Percentiles rank a stretch among this genome's conserved stretches.
phyloP scores from a whole-genome alignment of 2,888 invertebrate genomes.

The Leucophenga montana region DNA sequence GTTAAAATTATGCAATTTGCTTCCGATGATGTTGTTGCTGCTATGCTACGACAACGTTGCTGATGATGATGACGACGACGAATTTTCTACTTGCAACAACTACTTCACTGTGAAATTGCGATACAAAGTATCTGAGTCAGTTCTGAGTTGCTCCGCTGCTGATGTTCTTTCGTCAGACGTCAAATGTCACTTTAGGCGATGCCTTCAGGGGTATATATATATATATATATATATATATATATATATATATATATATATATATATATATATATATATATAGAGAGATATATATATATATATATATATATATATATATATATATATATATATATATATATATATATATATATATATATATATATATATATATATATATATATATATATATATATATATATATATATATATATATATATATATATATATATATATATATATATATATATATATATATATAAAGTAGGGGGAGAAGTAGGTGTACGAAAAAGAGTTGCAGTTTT shows the following conservation, averaged over 20 bases:
- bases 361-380: not conserved
- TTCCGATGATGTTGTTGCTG: constrained; percentile 53
- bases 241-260: not conserved
- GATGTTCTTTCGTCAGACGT: constrained; percentile 20
- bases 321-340: no score
- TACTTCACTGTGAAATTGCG: not conserved
- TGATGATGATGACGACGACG: not conserved
- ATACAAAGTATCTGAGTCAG: constrained; percentile 17
- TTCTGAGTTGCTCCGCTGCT: constrained; percentile 8
- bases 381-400: not conserved
- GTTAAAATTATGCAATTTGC: constrained; percentile 67
- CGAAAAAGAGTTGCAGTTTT: constrained; percentile 49
- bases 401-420: not conserved
- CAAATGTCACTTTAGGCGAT: constrained; percentile 41
- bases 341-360: not conserved
- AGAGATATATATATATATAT: not conserved
- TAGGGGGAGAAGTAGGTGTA: constrained; percentile 17
- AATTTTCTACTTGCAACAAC: not conserved
- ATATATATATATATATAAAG: not conserved
- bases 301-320: not conserved
- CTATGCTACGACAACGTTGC: not conserved
- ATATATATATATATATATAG: no score
- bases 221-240: not conserved
- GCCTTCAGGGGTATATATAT: not conserved
- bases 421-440: not conserved